Evolutionary conservation across 2,113 vertebrate species (phyloP), one percentile per base, ranked within the genome.

Genomic region (Egretta garzetta): DNA sequence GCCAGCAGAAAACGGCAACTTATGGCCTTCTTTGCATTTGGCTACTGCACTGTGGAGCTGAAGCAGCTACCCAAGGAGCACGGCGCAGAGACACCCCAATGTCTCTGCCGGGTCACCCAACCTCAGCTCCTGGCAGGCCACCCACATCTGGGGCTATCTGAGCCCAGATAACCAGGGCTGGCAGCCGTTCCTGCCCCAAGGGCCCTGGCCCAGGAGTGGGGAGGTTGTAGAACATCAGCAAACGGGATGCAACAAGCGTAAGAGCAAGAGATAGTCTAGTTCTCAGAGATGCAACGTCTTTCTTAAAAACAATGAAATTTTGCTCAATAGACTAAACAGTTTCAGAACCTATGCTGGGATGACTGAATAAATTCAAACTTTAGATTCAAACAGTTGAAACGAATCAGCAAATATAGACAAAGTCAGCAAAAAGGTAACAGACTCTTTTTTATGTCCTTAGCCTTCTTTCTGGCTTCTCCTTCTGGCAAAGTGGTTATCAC

Each of bases 1-100:
- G 55, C 47, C 60, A 80, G 37, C 6, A 81, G 68, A 86, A 84
- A 68, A 76, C 16, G 28, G 9, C 32, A 79, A 21, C 6, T 68
- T 75, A 39, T 1, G 12, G 35, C 19, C 43, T 37, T 93, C 24
- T 64, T 66, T 72, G 43, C 3, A 2, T 43, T 72, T 79, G 49
- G 12, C 15, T 81, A 11, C 26, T 56, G 49, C 37, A 45, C 23
- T 30, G 39, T 23, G 58, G 32, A 59, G 56, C 37, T 59, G 37
- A 63, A 88, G 33, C 19, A 80, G 45, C 45, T 66, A 43, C 30
- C 14, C 0, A 1, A 68, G 39, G 22, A 18, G 1, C 1, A 0
- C 12, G 39, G 28, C 14, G 9, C 39, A 70, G 60, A 70, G 39
- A 39, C 23, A 73, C 5, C 6, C 6, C 37, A 41, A 1, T 11